Evolutionary conservation across 2,888 invertebrate species (phyloP).

Genomic region (Xestia xanthographa): DNA sequence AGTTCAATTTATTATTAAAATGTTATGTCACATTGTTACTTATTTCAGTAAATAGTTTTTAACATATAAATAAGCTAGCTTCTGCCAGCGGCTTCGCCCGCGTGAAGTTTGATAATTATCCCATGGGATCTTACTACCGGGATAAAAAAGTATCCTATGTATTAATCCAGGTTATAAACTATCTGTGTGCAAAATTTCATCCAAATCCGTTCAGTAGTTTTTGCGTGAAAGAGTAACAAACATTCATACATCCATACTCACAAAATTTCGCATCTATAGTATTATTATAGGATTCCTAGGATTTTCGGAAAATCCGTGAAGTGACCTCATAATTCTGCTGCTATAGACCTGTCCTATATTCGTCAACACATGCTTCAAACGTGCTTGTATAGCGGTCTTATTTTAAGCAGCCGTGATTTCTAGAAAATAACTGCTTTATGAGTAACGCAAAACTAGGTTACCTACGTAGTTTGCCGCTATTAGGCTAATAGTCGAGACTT

Average conservation of each 20-base stretch:
- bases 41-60: neutral
- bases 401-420: slow-evolving; percentile 24
- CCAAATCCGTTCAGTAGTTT: no score
- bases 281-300: neutral
- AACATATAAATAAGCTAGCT: no score
- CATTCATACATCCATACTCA: no score
- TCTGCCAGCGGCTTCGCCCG: no score
- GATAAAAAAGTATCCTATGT: no score
- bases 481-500: neutral
- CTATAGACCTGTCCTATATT: slow-evolving; percentile 16
- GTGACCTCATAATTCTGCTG: neutral
- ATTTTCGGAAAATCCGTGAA: neutral
- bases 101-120: no score
- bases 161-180: no score
- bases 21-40: neutral
- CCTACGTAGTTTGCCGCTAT: neutral
- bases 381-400: slow-evolving; percentile 8
- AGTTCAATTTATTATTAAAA: neutral
- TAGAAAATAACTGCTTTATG: slow-evolving; percentile 16
- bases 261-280: no score
- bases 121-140: no score
- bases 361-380: neutral
- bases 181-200: no score
- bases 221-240: no score
- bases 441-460: slow-evolving; percentile 20